These are phyloP conservation scores for Conistra vaccinii DNA, from an alignment of 2,888 invertebrate species.

Conservation along the genomic window DNA sequence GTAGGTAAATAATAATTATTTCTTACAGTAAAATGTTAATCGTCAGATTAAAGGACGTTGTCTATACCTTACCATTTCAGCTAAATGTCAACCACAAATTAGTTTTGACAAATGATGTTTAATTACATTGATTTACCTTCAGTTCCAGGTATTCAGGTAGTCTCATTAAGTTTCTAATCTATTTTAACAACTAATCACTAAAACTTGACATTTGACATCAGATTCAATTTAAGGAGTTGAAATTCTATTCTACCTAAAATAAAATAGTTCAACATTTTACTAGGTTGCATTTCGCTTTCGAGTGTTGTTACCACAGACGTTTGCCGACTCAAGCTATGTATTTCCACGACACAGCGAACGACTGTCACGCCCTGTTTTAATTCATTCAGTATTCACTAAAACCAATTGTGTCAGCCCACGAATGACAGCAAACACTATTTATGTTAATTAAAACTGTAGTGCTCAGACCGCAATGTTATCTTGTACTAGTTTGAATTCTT, in stretches of 20 bases:
- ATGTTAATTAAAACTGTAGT: slow-evolving; percentile 50
- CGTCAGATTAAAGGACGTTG: too few relatives aligned
- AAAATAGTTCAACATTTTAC: slow-evolving; percentile 3
- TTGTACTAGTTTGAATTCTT: slow-evolving; percentile 7
- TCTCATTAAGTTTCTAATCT: neutral
- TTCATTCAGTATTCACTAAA: slow-evolving; percentile 46
- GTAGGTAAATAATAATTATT: neutral
- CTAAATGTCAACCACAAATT: neutral
- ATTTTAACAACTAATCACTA: neutral
- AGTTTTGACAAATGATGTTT: neutral
- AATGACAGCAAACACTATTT: slow-evolving; percentile 44
- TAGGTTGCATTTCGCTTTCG: neutral
- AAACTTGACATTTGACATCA: neutral
- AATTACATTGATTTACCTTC: neutral
- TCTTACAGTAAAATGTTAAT: neutral
- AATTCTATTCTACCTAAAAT: slow-evolving; percentile 11
- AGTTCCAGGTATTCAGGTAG: neutral
- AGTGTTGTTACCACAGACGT: neutral
- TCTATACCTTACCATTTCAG: neutral
- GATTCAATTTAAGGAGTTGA: neutral
- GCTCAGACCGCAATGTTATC: slow-evolving; percentile 19
- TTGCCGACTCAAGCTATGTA: slow-evolving; percentile 20
- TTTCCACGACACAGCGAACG: slow-evolving; percentile 12
- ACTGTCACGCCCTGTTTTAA: slow-evolving; percentile 40
- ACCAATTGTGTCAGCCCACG: slow-evolving; percentile 38